Percentiles rank a stretch among this genome's conserved stretches.
Conservation (phyloP, 2,113 vertebrate genomes). For the Passer domesticus region DNA sequence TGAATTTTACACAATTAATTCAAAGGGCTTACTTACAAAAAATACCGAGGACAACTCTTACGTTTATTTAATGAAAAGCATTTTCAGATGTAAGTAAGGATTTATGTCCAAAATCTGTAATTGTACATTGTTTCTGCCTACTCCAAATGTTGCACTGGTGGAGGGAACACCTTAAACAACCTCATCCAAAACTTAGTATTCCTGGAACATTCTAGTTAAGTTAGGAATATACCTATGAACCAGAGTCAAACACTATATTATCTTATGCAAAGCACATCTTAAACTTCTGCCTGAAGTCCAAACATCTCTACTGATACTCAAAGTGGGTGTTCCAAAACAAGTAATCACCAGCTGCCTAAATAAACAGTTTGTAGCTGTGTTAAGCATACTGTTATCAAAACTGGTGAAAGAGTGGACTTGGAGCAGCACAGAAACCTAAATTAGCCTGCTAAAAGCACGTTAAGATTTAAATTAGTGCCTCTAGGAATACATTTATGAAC, state of each 20-base stretch:
- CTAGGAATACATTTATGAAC: not conserved
- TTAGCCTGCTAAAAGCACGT: not conserved
- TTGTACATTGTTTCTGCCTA: not conserved
- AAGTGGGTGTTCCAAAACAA: not conserved
- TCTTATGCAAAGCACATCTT: not conserved
- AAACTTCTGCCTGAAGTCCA: not conserved
- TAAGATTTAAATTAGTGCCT: not conserved
- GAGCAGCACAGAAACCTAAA: not conserved
- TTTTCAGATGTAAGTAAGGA: conserved; percentile 40
- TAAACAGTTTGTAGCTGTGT: not conserved
- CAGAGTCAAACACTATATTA: not conserved
- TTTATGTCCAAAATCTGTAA: conserved; percentile 28
- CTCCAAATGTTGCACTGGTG: not conserved
- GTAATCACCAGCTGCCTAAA: not conserved
- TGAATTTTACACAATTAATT: conserved; percentile 38
- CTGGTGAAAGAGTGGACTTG: not conserved
- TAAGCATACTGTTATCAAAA: not conserved
- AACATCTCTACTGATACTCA: not conserved
- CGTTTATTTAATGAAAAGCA: conserved; percentile 51
- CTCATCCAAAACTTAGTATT: not conserved
- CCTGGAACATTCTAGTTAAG: not conserved
- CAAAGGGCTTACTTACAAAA: not conserved
- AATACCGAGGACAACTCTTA: conserved; percentile 32
- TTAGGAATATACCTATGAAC: not conserved
- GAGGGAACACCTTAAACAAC: not conserved